Conservation (phyloP, 2,888 invertebrate species). For the Schrankia costaestrigalis region DNA sequence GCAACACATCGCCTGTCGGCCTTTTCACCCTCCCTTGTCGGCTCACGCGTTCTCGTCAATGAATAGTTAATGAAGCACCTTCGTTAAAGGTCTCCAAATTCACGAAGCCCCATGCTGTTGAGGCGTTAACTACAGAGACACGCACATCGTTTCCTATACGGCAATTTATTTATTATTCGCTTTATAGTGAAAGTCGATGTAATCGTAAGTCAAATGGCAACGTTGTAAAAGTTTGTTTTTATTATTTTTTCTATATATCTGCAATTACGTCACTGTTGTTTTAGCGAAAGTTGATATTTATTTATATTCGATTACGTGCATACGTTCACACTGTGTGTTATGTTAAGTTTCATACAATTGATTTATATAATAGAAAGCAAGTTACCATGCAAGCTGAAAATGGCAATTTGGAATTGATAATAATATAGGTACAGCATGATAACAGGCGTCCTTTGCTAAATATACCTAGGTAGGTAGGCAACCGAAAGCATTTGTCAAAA, state of each 20-base stretch:
- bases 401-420: too few relatives aligned
- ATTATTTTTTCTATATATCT: slow-evolving; percentile 23
- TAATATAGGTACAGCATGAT: too few relatives aligned
- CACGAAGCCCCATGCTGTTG: slow-evolving; percentile 56
- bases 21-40: slow-evolving; percentile 65
- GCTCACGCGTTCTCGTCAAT: slow-evolving; percentile 66
- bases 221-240: slow-evolving; percentile 27
- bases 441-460: too few relatives aligned
- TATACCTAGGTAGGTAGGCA: too few relatives aligned
- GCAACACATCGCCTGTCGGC: slow-evolving; percentile 75
- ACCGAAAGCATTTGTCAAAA: too few relatives aligned
- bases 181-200: slow-evolving; percentile 35
- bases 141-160: slow-evolving; percentile 48
- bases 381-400: too few relatives aligned
- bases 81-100: slow-evolving; percentile 77
- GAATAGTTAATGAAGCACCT: slow-evolving; percentile 69
- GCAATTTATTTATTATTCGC: slow-evolving; percentile 38
- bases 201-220: slow-evolving; percentile 31
- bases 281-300: slow-evolving; percentile 32
- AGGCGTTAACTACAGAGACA: slow-evolving; percentile 62
- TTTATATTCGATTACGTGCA: slow-evolving; percentile 25
- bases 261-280: slow-evolving; percentile 35
- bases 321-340: slow-evolving; percentile 5
- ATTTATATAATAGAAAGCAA: too few relatives aligned
- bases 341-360: neutral